Percentiles rank a stretch among this genome's conserved stretches.
phyloP scores from a whole-genome alignment of 37 sponge, comb jelly and placozoan species.

The Mnemiopsis leidyi region DNA sequence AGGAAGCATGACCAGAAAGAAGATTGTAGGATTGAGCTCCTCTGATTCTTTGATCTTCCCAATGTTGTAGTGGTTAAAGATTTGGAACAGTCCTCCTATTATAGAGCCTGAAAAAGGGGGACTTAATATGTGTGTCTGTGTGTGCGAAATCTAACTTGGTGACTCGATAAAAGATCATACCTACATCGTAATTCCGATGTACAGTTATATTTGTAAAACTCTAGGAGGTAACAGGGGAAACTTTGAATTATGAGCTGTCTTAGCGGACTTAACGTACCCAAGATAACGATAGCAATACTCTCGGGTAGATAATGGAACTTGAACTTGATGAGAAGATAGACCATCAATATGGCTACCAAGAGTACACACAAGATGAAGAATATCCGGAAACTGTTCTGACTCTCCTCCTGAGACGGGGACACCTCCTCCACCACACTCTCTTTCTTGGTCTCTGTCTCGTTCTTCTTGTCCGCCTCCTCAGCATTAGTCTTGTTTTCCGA shows the following conservation, averaged over 20 bases:
- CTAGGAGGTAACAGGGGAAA: too few relatives aligned
- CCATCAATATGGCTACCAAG: slow-evolving; percentile 76
- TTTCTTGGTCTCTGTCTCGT: neutral
- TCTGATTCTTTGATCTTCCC: slow-evolving; percentile 66
- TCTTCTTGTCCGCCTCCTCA: neutral
- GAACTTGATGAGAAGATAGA: slow-evolving; percentile 80
- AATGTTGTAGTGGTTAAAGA: slow-evolving; percentile 57
- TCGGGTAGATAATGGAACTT: slow-evolving; percentile 88
- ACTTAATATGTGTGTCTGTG: neutral
- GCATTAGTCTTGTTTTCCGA: neutral
- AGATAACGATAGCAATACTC: slow-evolving; percentile 87
- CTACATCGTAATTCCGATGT: neutral
- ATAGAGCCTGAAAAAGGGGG: slow-evolving; percentile 10
- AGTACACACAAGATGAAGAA: slow-evolving; percentile 69
- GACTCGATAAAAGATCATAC: neutral
- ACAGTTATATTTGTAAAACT: neutral
- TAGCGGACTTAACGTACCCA: slow-evolving; percentile 71
- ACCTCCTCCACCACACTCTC: too few relatives aligned
- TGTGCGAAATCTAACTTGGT: neutral
- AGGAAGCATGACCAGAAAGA: slow-evolving; percentile 92
- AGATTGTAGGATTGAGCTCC: slow-evolving; percentile 75
- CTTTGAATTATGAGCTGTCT: neutral
- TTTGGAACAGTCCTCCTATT: slow-evolving; percentile 60
- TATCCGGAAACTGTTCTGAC: slow-evolving; percentile 68
- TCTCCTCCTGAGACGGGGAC: slow-evolving; percentile 66